Evolutionary conservation across 2,888 invertebrate genomes (phyloP).

Genomic region (Agriopis aurantiaria): DNA sequence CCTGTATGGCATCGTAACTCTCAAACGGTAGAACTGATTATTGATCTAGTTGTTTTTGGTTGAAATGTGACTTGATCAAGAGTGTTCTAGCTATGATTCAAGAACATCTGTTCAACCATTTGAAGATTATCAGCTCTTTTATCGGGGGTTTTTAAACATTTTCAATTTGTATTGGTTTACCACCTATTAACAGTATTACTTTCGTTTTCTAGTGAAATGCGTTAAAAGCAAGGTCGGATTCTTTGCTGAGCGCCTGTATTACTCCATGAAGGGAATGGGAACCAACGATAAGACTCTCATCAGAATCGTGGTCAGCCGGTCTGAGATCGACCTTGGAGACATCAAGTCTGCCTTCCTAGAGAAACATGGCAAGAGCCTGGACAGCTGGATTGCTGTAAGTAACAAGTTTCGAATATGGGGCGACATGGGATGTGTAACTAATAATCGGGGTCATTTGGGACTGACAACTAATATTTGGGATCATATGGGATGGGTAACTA

Average conservation of each 20-base stretch:
- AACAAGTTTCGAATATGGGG: conserved; percentile 27
- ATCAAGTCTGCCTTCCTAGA: conserved; percentile 96
- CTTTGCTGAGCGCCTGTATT: conserved; percentile 96
- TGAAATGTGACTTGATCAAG: too few species aligned
- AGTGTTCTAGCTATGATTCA: too few species aligned
- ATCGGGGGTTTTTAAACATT: background rate
- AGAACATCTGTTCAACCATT: too few species aligned
- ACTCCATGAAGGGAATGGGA: conserved; percentile 95
- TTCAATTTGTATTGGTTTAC: background rate
- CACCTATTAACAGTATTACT: background rate
- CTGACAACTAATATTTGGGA: conserved; percentile 3
- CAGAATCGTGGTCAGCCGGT: conserved; percentile 95
- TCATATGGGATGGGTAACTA: background rate
- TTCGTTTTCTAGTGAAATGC: conserved; percentile 89
- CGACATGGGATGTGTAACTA: conserved; percentile 1
- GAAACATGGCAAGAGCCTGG: conserved; percentile 93
- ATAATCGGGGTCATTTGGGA: conserved; percentile 3
- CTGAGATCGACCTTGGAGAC: conserved; percentile 96
- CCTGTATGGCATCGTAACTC: too few species aligned
- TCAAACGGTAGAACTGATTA: too few species aligned
- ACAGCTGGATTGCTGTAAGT: conserved; percentile 95
- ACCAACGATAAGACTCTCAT: conserved; percentile 97
- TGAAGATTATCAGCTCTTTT: too few species aligned
- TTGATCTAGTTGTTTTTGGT: too few species aligned
- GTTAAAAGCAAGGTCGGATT: conserved; percentile 96